phyloP scores from a whole-genome alignment of 2,797 vertebrate species.

The Hyperoplus immaculatus region DNA sequence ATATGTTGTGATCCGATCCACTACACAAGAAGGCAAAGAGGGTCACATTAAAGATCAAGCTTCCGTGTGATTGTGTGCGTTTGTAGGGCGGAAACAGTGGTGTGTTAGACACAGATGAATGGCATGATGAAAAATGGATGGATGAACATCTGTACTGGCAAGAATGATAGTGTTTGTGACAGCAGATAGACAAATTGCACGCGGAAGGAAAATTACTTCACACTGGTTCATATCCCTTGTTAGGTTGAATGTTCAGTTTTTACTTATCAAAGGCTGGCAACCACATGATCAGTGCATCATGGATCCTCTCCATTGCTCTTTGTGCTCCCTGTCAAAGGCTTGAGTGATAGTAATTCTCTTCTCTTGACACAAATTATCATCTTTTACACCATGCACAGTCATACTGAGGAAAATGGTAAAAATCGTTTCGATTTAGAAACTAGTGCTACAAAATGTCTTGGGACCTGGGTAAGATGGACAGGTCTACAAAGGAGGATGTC shows the following conservation, averaged over 20 bases:
- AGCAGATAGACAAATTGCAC: constrained; percentile 30
- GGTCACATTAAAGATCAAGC: constrained; percentile 1
- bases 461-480: not conserved
- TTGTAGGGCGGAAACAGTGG: not conserved
- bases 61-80: not conserved
- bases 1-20: not conserved
- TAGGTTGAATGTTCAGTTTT: constrained; percentile 10
- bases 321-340: not conserved
- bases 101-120: constrained; percentile 20
- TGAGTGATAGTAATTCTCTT: not conserved
- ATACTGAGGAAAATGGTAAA: not conserved
- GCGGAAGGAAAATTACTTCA: constrained; percentile 1
- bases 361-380: not conserved
- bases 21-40: not conserved
- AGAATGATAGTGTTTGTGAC: constrained; percentile 18
- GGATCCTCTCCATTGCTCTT: not conserved
- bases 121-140: constrained; percentile 15
- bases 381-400: not conserved
- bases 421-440: not conserved
- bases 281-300: not conserved
- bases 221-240: not conserved
- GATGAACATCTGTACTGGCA: constrained; percentile 20
- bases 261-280: not conserved
- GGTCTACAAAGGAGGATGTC: too few relatives aligned
- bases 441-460: not conserved